Conservation (phyloP, 2,113 vertebrate species). For the western clawed frog (Xenopus tropicalis) region UCB_Xtro_10.0 CM004451.2:71219501-71220000, state of each 20-base stretch:
- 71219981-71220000: constrained; percentile 71
- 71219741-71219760: constrained; percentile 58
- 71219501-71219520: no score
- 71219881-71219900: constrained; percentile 68
- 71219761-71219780: constrained; percentile 63
- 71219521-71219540: no score
- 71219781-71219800: constrained; percentile 66
- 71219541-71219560: no score
- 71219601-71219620: no score
- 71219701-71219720: background rate
- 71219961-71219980: constrained; percentile 69
- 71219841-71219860: constrained; percentile 62
- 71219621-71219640: no score
- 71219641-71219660: background rate
- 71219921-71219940: constrained; percentile 66
- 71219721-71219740: constrained; percentile 53
- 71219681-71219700: background rate
- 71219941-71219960: constrained; percentile 64
- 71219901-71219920: constrained; percentile 77
- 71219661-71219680: background rate
- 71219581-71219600: no score
- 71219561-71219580: no score
- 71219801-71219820: constrained; percentile 64
- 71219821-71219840: constrained; percentile 66
- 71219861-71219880: constrained; percentile 67